These are phyloP conservation scores for Himalopsyche tibetana DNA, from an alignment of 2,888 invertebrate genomes.

Conservation along the genomic window DNA sequence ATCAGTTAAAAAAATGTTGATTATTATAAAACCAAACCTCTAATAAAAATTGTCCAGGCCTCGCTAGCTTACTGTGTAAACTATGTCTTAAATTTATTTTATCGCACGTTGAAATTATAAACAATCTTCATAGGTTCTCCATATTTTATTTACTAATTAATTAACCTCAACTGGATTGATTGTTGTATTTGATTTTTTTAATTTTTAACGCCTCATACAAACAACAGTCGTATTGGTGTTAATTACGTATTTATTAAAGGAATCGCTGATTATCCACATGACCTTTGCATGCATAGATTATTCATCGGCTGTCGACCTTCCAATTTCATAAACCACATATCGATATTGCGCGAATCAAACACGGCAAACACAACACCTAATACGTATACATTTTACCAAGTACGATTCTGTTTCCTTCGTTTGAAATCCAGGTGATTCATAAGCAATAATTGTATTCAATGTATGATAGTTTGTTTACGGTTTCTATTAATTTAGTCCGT, in stretches of 20 bases:
- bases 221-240: not conserved
- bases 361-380: not conserved
- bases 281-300: conserved; percentile 11
- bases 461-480: not conserved
- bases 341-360: not conserved
- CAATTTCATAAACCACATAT: not conserved
- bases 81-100: no score
- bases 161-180: no score
- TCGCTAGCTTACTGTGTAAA: no score
- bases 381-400: not conserved
- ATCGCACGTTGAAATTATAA: no score
- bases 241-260: conserved; percentile 21
- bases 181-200: no score
- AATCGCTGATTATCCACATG: conserved; percentile 20
- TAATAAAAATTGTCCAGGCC: no score
- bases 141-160: no score
- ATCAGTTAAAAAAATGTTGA: no score
- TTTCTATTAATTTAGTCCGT: no score
- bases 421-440: conserved; percentile 5
- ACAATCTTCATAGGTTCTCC: no score
- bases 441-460: not conserved
- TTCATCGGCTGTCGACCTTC: conserved; percentile 30
- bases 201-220: no score
- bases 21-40: no score
- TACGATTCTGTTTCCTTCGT: not conserved